Evolutionary conservation across 2,888 invertebrate genomes (phyloP), one percentile per base, ranked within the genome.

Genomic region (Andrena bucephala): DNA sequence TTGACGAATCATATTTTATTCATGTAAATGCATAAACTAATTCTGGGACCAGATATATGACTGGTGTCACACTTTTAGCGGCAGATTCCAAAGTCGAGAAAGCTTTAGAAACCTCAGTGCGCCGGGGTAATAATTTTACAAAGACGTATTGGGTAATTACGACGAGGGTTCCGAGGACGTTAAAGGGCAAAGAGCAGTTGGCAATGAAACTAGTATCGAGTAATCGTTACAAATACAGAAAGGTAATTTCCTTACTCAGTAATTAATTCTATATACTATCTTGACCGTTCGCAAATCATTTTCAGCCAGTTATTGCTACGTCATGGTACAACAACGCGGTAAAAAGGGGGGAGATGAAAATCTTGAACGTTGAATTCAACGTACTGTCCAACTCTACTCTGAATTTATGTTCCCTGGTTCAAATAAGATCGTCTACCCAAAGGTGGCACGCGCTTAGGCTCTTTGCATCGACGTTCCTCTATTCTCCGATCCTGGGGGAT

Each of bases 401-500:
- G 0, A 89, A 92, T 73, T 83, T 92, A 6, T 88, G 91, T 54
- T 91, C 93, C 2, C 73, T 94, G 1, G 78, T 94, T 0, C 91
- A 94, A 89, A 84, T 94, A 16, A 89, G 85, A 57, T 84, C 92
- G 1, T 89, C 92, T 0, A 88, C 90, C 6, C 85, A 83, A 20
- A 90, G 83, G 79, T 92, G 92, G 89, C 93, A 94, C 69, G 91
- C 93, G 1, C 36, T 94, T 3, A 90, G 94, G 48, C 84, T 94
- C 29, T 94, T 93, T 62, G 91, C 94, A 66, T 87, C 94, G 0
- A 91, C 93, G 5, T 83, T 90, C 62, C 82, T 94, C 5, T 83
- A 90, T 10, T 90, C 91, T 74, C 94, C 94, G 20, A 83, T 94
- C 71, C 85, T 94, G 29, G 94, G 94, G 0, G 94, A 94, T 81